phyloP scores from a whole-genome alignment of 2,113 vertebrate genomes.

The Puffinus mauretanicus region DNA sequence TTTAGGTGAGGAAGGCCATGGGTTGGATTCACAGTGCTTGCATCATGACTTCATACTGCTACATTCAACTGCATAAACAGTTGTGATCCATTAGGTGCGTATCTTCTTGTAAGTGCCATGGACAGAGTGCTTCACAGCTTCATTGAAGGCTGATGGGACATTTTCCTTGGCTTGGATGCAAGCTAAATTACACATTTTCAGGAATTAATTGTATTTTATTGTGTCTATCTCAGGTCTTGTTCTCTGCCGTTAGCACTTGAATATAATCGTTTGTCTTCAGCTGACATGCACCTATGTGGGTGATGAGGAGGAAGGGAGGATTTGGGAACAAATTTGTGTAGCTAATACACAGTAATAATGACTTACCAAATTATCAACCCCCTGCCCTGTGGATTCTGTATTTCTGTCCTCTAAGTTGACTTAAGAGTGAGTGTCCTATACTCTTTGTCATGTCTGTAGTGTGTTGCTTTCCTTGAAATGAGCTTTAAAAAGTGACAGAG shows the following conservation, averaged over 20 bases:
- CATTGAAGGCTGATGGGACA: neutral
- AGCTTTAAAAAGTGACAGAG: neutral
- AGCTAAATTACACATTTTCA: neutral
- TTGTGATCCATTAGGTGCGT: neutral
- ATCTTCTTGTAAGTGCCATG: neutral
- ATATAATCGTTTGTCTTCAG: neutral
- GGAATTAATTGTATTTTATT: neutral
- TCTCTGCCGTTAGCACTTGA: neutral
- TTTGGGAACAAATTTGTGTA: neutral
- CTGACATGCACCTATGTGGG: neutral
- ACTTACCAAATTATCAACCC: neutral
- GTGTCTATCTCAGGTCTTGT: neutral
- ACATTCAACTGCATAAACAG: neutral
- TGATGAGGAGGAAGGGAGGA: neutral
- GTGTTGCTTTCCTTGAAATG: neutral
- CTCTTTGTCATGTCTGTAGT: neutral
- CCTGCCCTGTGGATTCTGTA: neutral
- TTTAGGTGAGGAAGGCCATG: neutral
- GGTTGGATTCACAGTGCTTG: neutral
- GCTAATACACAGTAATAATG: neutral
- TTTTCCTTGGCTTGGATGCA: neutral
- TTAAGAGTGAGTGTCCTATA: neutral
- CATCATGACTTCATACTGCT: neutral
- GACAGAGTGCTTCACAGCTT: neutral
- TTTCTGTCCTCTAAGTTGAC: neutral